These are phyloP conservation scores for Hylomyscus alleni DNA, from an alignment of 2,797 vertebrate species.

Conservation along the genomic window DNA sequence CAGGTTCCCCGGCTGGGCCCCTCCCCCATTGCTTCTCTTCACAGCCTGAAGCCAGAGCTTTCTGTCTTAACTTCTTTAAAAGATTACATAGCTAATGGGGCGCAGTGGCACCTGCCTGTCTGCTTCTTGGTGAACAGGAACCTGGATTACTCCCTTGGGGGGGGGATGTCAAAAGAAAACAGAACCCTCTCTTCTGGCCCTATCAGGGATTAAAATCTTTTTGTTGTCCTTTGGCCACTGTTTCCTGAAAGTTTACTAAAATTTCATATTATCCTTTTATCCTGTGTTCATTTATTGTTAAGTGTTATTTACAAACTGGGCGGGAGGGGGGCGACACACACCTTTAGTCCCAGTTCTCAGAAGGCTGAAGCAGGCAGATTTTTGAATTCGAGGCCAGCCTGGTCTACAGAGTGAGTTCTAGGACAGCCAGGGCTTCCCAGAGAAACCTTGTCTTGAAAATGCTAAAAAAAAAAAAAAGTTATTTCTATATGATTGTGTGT, in stretches of 20 bases:
- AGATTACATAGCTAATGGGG: not conserved
- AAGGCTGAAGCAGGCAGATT: not conserved
- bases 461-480: not conserved
- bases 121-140: not conserved
- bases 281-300: not conserved
- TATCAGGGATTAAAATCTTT: not conserved
- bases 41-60: not conserved
- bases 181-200: no score
- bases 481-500: not conserved
- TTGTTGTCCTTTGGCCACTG: not conserved
- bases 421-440: not conserved
- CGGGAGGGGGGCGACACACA: accelerated
- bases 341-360: not conserved
- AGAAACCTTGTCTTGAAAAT: not conserved
- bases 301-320: not conserved
- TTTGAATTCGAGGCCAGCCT: not conserved
- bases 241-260: not conserved
- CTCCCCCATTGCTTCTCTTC: not conserved
- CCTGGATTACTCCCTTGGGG: not conserved
- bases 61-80: not conserved
- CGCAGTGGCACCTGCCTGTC: not conserved
- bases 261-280: not conserved
- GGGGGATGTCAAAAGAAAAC: not conserved
- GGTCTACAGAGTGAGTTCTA: not conserved
- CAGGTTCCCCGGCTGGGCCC: not conserved